phyloP scores from a whole-genome alignment of 2,888 invertebrate genomes.

The Apamea crenata region DNA sequence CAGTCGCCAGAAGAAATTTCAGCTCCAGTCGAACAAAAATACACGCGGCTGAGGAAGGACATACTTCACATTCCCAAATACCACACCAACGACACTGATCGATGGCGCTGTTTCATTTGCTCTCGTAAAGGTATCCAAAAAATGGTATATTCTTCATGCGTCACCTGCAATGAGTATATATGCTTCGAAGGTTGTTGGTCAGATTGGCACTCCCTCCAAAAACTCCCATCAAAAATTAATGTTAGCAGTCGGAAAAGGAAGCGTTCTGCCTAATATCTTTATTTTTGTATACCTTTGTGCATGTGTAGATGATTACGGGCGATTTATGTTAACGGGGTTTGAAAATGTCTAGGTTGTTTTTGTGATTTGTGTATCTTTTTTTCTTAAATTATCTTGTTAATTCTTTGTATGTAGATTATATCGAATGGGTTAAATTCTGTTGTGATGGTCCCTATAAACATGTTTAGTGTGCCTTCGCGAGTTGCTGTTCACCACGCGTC shows the following conservation, averaged over 20 bases:
- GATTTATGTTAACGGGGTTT: neutral
- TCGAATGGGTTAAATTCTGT: too few relatives aligned
- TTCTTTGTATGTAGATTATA: too few relatives aligned
- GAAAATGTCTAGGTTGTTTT: neutral
- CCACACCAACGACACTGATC: neutral
- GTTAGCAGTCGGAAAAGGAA: neutral
- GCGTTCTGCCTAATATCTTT: neutral
- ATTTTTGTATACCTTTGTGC: neutral
- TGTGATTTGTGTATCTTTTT: neutral
- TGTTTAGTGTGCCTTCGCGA: too few relatives aligned
- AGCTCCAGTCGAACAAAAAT: neutral
- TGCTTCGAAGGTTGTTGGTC: slow-evolving; percentile 9
- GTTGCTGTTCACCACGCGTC: too few relatives aligned
- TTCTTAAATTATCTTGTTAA: too few relatives aligned
- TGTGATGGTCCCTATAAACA: too few relatives aligned
- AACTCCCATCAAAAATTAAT: neutral
- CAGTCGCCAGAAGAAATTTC: neutral
- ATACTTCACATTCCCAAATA: slow-evolving; percentile 2
- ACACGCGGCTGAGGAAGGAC: neutral
- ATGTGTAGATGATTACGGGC: neutral
- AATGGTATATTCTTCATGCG: slow-evolving; percentile 1
- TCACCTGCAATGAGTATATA: slow-evolving; percentile 4
- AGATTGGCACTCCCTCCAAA: slow-evolving; percentile 1
- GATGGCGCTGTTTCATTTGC: slow-evolving; percentile 4
- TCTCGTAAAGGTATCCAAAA: neutral